Base-by-base conservation (phyloP, 2,888 invertebrate genomes). In the Oxycera nigricornis region DNA sequence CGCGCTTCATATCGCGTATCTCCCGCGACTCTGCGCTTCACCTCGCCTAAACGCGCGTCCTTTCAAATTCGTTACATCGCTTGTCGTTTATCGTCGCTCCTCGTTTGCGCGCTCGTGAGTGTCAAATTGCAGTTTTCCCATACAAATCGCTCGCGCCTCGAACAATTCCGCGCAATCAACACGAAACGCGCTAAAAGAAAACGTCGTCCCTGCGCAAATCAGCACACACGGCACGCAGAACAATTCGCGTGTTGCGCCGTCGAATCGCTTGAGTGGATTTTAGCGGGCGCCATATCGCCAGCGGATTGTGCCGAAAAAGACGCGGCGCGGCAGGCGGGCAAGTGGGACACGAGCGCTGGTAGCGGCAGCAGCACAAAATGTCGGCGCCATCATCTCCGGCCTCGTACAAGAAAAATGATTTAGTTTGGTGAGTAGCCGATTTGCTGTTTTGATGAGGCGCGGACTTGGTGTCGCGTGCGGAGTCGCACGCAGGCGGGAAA, bases 341-440 rank as follows among this genome's bases (percentile, higher is more conserved):
- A 61, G 26, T 30, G 17, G n/a, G 2, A 17, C 35, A 39, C 35
- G 31, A 3, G 46, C 11, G 6, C 46, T 14, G 24, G 4, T 22
- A 4, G 55, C 14, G 67, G 46, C 11, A 22, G 22, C 17, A 70
- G 20, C 14, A 11, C 39, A 68, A 68, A 17, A 72, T 72, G 72
- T 72, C 72, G 72, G 26, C 26, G 20, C 26, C 72, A 39, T 24
- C 30, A 28, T 39, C 22, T 26, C 28, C 30, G 50, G 30, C 35
- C 20, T 2, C 31, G 4, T 70, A 39, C 26, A 72, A 72, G 39
- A 59, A 72, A 26, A 72, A 72, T 26, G 72, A 72, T 24, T 24
- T 59, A 1, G 72, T 72, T 57, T 72, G 72, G 72, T 72, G n/a
- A 72, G 57, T 72, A 39, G 9, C 1, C 28, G 28, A n/a, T 1